Evolutionary conservation across 2,888 invertebrate species (phyloP).

Genomic region (Nomada fabriciana): DNA sequence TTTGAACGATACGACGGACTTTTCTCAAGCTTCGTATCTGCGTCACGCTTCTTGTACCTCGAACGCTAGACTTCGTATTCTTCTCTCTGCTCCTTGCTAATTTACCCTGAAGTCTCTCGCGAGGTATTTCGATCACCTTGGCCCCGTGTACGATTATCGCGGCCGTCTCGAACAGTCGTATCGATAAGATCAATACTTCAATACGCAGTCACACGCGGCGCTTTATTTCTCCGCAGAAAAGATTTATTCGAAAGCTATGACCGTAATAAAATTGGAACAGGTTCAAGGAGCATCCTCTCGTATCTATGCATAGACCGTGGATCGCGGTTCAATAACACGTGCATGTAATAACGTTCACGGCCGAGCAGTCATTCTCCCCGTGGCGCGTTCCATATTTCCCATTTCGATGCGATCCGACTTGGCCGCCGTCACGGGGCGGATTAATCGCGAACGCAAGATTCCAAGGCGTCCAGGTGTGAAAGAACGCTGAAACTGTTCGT

Average conservation of each 20-base stretch:
- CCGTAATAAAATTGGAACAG: background rate
- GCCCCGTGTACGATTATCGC: too few relatives aligned
- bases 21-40: background rate
- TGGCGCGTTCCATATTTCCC: constrained; percentile 4
- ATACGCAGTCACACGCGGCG: too few relatives aligned
- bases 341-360: constrained; percentile 9
- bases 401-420: constrained; percentile 12
- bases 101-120: too few relatives aligned
- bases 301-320: background rate
- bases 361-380: background rate
- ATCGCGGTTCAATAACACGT: constrained; percentile 16
- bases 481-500: constrained; percentile 48
- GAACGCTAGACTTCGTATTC: background rate
- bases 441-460: constrained; percentile 8
- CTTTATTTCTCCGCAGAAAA: background rate
- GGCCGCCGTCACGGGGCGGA: background rate
- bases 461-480: constrained; percentile 22
- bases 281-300: background rate
- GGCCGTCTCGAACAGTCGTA: too few relatives aligned
- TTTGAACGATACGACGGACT: background rate
- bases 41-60: background rate
- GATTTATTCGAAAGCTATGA: background rate
- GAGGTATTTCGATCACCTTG: too few relatives aligned
- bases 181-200: too few relatives aligned
- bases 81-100: too few relatives aligned